phyloP scores from a whole-genome alignment of 2,113 vertebrate genomes.

The Cyprinodon variegatus region DNA sequence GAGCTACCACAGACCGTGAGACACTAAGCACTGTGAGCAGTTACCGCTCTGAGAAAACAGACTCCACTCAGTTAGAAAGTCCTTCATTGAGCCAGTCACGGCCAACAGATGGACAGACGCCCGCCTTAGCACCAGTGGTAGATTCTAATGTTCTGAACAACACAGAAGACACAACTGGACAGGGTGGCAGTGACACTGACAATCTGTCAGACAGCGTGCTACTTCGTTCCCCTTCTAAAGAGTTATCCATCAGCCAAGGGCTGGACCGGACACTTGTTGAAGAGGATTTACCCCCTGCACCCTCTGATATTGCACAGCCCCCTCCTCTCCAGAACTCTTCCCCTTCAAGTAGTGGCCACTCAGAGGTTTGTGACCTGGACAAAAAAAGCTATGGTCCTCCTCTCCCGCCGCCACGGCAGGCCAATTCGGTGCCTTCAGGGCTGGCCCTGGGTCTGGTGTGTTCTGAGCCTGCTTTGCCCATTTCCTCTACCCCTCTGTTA shows the following conservation, averaged over 20 bases:
- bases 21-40: conserved; percentile 87
- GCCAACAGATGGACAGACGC: conserved; percentile 41
- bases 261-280: conserved; percentile 83
- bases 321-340: conserved; percentile 77
- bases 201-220: conserved; percentile 85
- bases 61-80: conserved; percentile 90
- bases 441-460: conserved; percentile 79
- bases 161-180: conserved; percentile 52
- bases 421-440: conserved; percentile 78
- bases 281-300: conserved; percentile 72
- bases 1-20: conserved; percentile 84
- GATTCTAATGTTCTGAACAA: conserved; percentile 35
- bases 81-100: conserved; percentile 79
- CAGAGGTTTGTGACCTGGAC: conserved; percentile 75
- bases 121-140: conserved; percentile 44
- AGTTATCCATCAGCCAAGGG: conserved; percentile 77
- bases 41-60: conserved; percentile 90
- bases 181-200: conserved; percentile 85
- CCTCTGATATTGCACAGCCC: conserved; percentile 62
- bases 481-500: conserved; percentile 78
- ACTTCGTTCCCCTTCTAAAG: conserved; percentile 81
- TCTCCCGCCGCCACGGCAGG: conserved; percentile 80
- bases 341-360: conserved; percentile 80
- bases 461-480: conserved; percentile 78
- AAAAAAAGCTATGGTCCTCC: conserved; percentile 70